Percentiles rank a stretch among this genome's conserved stretches.
Conservation (phyloP, 2,888 invertebrate species). For the Pseudococcus longispinus region DNA sequence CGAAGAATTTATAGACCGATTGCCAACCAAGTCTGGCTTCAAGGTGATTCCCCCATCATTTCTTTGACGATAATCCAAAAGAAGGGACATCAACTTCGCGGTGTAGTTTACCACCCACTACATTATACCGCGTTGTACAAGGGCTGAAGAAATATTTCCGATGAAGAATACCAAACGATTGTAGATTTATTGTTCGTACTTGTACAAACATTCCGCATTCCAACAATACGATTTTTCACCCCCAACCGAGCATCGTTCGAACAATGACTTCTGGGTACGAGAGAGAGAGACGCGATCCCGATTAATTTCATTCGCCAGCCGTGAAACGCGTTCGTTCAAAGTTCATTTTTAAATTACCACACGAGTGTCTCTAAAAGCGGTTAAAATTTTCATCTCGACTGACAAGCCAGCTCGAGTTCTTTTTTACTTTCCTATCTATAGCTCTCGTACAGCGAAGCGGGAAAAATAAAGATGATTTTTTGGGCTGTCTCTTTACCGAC, state of each 20-base stretch:
- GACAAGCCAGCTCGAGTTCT: neutral
- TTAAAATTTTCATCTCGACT: neutral
- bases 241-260: neutral
- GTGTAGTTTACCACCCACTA: constrained; percentile 2
- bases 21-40: neutral
- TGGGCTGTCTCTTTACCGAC: too few species aligned
- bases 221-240: constrained; percentile 35
- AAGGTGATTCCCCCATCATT: neutral
- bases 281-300: neutral
- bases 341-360: neutral
- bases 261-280: neutral
- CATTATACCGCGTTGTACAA: neutral
- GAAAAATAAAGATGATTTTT: neutral
- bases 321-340: neutral
- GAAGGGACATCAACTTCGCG: neutral
- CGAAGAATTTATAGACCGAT: too few species aligned
- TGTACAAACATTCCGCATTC: constrained; percentile 28
- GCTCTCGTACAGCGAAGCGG: neutral
- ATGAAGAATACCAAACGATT: constrained; percentile 15
- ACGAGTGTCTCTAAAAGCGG: neutral
- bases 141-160: constrained; percentile 19
- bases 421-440: neutral
- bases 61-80: neutral
- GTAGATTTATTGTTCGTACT: constrained; percentile 21
- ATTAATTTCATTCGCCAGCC: constrained; percentile 8